Conservation (phyloP, 2,113 vertebrate genomes). For the Manacus vitellinus region DNA sequence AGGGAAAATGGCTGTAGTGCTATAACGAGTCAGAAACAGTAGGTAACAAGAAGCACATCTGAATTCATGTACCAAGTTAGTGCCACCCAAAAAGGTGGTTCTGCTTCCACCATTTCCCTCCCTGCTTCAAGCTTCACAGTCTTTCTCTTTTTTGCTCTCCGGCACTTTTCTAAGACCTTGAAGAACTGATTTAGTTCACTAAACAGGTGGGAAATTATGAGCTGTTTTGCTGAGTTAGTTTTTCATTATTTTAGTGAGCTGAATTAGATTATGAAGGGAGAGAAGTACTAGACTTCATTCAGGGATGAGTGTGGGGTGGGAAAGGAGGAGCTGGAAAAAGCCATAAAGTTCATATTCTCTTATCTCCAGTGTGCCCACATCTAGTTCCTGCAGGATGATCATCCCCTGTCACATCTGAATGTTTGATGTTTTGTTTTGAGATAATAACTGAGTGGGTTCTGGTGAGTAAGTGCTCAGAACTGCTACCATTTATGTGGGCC, state of each 20-base stretch:
- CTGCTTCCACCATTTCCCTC: neutral
- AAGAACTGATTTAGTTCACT: neutral
- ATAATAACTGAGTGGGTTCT: neutral
- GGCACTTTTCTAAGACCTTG: neutral
- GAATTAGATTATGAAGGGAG: neutral
- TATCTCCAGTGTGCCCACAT: neutral
- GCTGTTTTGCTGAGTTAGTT: neutral
- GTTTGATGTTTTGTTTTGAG: neutral
- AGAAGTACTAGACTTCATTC: neutral
- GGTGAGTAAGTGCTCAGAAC: neutral
- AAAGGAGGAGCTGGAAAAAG: neutral
- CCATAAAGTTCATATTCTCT: neutral
- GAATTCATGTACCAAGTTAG: neutral
- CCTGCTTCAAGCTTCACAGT: neutral
- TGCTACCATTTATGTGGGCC: neutral
- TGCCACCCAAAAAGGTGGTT: neutral
- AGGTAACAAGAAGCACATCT: neutral
- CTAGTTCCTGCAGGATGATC: neutral
- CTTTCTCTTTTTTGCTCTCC: constrained; percentile 1
- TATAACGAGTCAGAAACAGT: neutral
- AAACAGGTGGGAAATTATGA: neutral
- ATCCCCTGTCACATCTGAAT: neutral
- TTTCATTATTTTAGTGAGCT: neutral
- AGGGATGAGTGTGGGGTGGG: neutral
- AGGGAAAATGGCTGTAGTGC: neutral